A percentile compares a stretch with the other conserved stretches of the same genome.
Evolutionary conservation across 2,113 vertebrate genomes (phyloP).

Genomic region (Gopherus evgoodei): DNA sequence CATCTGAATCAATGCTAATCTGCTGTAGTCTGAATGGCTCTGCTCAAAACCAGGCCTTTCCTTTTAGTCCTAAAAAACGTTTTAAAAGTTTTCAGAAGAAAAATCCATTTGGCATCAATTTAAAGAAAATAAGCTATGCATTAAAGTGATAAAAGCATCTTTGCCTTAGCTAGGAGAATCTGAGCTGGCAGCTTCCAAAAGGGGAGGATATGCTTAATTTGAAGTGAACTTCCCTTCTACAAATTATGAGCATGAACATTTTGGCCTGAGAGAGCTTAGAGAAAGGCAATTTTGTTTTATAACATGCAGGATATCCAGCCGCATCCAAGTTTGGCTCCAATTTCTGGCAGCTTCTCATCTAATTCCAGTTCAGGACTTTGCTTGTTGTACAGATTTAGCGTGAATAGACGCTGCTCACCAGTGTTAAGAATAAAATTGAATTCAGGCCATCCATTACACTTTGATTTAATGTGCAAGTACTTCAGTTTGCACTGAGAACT

Average conservation of each 20-base stretch:
- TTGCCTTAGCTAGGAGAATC: background rate
- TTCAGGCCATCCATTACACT: background rate
- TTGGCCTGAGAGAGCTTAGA: background rate
- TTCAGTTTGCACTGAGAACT: constrained; percentile 39
- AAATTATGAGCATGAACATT: background rate
- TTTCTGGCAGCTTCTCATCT: background rate
- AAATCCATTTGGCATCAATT: background rate
- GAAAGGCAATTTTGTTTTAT: constrained; percentile 11
- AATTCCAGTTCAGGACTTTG: constrained; percentile 21
- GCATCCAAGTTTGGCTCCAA: background rate
- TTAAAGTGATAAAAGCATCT: background rate
- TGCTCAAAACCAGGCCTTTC: background rate
- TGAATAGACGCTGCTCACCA: constrained; percentile 33
- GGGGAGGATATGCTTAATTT: background rate
- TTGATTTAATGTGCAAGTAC: constrained; percentile 32
- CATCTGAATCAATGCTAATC: background rate
- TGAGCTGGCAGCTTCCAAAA: background rate
- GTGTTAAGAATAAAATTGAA: background rate
- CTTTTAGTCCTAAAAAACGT: background rate
- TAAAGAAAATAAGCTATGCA: background rate
- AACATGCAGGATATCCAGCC: background rate
- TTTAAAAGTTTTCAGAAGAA: background rate
- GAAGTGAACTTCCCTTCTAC: background rate
- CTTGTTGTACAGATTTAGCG: background rate
- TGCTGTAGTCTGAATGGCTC: background rate